A percentile compares a stretch with the other conserved stretches of the same genome.
Conservation (phyloP, 2,888 invertebrate species). For the Nyleta sp. region DNA sequence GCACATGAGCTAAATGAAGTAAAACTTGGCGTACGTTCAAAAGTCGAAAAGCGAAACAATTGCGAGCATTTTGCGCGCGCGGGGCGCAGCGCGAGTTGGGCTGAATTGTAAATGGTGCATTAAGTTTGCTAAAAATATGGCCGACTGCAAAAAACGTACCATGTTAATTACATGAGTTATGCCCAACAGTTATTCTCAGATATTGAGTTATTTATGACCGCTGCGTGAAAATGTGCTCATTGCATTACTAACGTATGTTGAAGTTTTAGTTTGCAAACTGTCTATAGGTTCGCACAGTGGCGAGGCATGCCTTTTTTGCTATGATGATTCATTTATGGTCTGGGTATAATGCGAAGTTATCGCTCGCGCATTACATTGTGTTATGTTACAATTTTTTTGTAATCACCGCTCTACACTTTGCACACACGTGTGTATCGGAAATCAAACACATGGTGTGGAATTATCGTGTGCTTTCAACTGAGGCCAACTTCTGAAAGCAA, state of each 20-base stretch:
- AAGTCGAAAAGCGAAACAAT: slow-evolving; percentile 56
- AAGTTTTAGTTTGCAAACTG: slow-evolving; percentile 41
- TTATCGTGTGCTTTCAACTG: too few relatives aligned
- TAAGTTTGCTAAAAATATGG: slow-evolving; percentile 47
- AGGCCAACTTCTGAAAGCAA: too few relatives aligned
- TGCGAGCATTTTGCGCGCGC: slow-evolving; percentile 26
- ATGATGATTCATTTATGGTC: slow-evolving; percentile 24
- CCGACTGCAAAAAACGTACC: slow-evolving; percentile 32
- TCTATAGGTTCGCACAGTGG: slow-evolving; percentile 11
- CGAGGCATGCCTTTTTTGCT: background rate
- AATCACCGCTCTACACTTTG: slow-evolving; percentile 11
- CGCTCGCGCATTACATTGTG: slow-evolving; percentile 9
- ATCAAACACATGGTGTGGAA: too few relatives aligned
- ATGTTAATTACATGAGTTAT: slow-evolving; percentile 51
- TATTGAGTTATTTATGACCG: slow-evolving; percentile 53
- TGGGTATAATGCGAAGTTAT: background rate
- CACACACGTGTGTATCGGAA: too few relatives aligned
- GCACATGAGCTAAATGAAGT: slow-evolving; percentile 62
- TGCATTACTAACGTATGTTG: slow-evolving; percentile 31
- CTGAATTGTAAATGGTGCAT: slow-evolving; percentile 42
- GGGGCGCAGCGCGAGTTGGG: slow-evolving; percentile 7
- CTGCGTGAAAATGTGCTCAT: slow-evolving; percentile 37
- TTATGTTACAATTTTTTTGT: slow-evolving; percentile 16
- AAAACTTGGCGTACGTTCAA: slow-evolving; percentile 56
- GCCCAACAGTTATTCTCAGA: slow-evolving; percentile 42